Conservation (phyloP, 2,888 invertebrate genomes). For the Eupeodes luniger region DNA sequence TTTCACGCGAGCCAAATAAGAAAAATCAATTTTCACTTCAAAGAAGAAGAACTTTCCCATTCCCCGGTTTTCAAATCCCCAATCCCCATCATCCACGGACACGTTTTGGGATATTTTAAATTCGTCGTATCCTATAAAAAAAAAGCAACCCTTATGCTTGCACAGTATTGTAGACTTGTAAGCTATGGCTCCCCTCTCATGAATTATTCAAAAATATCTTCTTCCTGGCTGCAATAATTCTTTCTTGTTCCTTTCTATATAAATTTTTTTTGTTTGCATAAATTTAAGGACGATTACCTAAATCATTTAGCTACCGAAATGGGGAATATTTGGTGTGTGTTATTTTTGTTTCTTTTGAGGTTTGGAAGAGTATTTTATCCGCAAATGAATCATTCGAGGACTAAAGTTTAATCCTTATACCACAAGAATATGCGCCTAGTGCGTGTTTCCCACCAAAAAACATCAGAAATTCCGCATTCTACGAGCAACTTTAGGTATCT, state of each 20-base stretch:
- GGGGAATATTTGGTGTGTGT: conserved; percentile 40
- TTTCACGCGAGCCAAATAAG: conserved; percentile 41
- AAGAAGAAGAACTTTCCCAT: conserved; percentile 7
- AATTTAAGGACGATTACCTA: conserved; percentile 73
- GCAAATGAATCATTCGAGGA: conserved; percentile 60
- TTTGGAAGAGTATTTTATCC: conserved; percentile 39
- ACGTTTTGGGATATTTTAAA: conserved; percentile 59
- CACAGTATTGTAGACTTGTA: too few species aligned
- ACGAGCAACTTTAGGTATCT: not conserved
- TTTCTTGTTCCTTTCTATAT: conserved; percentile 27
- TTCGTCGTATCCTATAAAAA: conserved; percentile 52
- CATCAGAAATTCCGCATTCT: conserved; percentile 48
- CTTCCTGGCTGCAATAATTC: conserved; percentile 69
- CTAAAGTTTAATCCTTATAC: conserved; percentile 48
- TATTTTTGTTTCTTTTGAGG: conserved; percentile 17
- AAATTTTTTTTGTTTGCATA: conserved; percentile 57
- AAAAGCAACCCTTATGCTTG: conserved; percentile 45
- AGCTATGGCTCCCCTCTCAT: conserved; percentile 44
- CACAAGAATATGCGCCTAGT: conserved; percentile 30
- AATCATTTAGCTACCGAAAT: conserved; percentile 72
- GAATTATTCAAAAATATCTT: conserved; percentile 73
- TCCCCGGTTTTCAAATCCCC: not conserved
- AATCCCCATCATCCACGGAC: not conserved
- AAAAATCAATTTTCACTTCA: conserved; percentile 65
- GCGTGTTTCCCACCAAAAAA: conserved; percentile 37